Conservation (phyloP, 2,797 vertebrate species). For the Crax fasciolata region DNA sequence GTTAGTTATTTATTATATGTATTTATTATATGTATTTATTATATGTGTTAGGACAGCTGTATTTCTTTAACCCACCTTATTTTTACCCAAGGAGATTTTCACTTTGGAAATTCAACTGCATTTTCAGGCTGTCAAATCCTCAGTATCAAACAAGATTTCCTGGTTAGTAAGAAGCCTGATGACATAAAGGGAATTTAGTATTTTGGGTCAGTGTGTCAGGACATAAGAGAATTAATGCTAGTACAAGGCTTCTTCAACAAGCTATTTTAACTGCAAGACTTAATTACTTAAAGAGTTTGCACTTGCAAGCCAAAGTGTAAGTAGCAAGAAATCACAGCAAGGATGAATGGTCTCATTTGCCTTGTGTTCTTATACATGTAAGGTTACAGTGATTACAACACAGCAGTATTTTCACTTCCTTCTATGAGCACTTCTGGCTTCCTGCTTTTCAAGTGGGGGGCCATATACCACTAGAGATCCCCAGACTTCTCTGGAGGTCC, state of each 20-base stretch:
- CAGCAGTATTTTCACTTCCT: constrained; percentile 64
- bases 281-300: constrained; percentile 38
- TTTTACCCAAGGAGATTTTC: constrained; percentile 59
- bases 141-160: constrained; percentile 25
- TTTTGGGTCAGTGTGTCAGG: constrained; percentile 75
- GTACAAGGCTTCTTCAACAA: constrained; percentile 21
- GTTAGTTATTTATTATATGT: not conserved
- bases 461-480: not conserved
- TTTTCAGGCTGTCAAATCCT: constrained; percentile 29
- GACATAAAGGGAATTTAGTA: constrained; percentile 37
- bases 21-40: too few relatives aligned
- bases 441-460: constrained; percentile 24
- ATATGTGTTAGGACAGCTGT: constrained; percentile 10
- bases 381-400: constrained; percentile 51
- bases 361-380: not conserved
- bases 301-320: constrained; percentile 4
- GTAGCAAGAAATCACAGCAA: constrained; percentile 31
- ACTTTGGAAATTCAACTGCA: constrained; percentile 21
- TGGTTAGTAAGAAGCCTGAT: constrained; percentile 45
- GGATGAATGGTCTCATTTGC: not conserved
- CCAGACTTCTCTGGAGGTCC: not conserved
- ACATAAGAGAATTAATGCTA: constrained; percentile 36
- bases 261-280: not conserved
- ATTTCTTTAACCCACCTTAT: constrained; percentile 37
- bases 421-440: constrained; percentile 38